Conservation (phyloP, 2,797 vertebrate genomes). For the Sphenodon punctatus region DNA sequence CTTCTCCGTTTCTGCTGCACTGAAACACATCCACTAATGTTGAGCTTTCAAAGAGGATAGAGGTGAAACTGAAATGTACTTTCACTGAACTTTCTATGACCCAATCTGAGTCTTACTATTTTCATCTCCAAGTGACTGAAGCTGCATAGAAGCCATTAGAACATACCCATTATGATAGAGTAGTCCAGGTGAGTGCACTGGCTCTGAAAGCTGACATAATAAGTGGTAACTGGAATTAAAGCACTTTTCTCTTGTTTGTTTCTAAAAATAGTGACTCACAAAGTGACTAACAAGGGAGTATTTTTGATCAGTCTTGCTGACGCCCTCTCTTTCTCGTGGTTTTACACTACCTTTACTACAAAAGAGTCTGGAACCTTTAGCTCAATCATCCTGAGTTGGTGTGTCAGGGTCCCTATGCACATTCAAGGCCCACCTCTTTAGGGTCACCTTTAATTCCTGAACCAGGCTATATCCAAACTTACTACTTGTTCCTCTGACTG, state of each 20-base stretch:
- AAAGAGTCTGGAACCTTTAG: background rate
- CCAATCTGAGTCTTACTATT: background rate
- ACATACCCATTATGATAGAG: background rate
- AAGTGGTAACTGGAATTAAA: background rate
- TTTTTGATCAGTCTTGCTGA: background rate
- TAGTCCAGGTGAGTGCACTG: background rate
- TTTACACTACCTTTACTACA: background rate
- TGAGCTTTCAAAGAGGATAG: background rate
- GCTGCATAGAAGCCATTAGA: accelerated
- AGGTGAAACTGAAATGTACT: background rate
- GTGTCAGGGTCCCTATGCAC: too few relatives aligned
- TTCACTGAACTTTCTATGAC: background rate
- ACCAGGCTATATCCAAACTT: too few relatives aligned
- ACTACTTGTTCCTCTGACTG: too few relatives aligned
- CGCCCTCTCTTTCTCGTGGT: background rate
- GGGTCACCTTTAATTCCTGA: too few relatives aligned
- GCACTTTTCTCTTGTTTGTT: background rate
- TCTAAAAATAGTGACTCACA: background rate
- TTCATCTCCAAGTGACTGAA: background rate
- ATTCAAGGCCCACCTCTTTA: too few relatives aligned
- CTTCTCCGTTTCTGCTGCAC: background rate
- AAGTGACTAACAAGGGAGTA: background rate
- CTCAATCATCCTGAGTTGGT: too few relatives aligned
- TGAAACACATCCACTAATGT: background rate
- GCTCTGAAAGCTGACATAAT: background rate